These are phyloP conservation scores for Hiodon alosoides DNA, from an alignment of 2,113 vertebrate genomes.

Conservation along the genomic window DNA sequence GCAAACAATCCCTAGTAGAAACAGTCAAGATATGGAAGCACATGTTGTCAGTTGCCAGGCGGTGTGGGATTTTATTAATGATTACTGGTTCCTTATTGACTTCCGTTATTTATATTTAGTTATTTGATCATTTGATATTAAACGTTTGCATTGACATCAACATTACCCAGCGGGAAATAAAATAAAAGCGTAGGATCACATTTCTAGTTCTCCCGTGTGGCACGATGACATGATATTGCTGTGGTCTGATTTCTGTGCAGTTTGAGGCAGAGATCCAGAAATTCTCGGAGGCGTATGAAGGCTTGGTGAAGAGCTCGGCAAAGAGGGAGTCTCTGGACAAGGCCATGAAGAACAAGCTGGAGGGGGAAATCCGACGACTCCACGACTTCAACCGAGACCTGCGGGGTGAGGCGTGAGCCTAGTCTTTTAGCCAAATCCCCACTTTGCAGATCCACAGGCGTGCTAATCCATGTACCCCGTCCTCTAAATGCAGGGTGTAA, in stretches of 20 bases:
- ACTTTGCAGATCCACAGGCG: background rate
- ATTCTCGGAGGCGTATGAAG: slow-evolving; percentile 78
- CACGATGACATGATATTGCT: background rate
- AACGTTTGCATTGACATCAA: background rate
- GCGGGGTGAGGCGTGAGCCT: slow-evolving; percentile 52
- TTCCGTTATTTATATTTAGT: background rate
- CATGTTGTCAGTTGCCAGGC: background rate
- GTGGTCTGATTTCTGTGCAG: slow-evolving; percentile 46
- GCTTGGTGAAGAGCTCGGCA: slow-evolving; percentile 74
- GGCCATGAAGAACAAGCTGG: slow-evolving; percentile 75
- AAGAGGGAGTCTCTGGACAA: slow-evolving; percentile 78
- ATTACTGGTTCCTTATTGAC: background rate
- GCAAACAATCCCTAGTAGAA: background rate
- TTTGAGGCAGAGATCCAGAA: slow-evolving; percentile 76
- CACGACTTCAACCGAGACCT: slow-evolving; percentile 83
- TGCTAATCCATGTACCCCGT: background rate
- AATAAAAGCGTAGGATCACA: background rate
- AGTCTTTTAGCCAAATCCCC: background rate
- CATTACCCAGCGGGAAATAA: background rate
- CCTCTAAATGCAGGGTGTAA: background rate
- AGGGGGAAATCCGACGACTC: slow-evolving; percentile 78
- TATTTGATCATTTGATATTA: background rate
- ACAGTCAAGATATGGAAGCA: background rate
- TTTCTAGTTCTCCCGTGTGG: background rate
- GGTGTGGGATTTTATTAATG: background rate